Conservation (phyloP, 92 coral and sea anemone genomes). For the Porites divaricata region DNA sequence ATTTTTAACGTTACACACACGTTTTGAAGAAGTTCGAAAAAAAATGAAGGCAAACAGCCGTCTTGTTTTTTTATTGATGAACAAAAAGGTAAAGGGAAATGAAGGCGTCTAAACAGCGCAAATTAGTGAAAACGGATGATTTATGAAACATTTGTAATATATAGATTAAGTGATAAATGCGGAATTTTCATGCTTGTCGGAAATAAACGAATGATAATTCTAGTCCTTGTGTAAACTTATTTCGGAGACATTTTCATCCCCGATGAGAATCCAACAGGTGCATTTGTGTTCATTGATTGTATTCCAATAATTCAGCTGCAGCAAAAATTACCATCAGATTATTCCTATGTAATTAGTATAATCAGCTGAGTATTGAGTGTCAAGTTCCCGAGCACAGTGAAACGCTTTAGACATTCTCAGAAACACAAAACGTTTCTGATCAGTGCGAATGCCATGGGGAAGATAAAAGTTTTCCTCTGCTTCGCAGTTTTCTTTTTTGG, state of each 20-base stretch:
- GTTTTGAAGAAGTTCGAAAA: no score
- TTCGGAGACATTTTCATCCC: neutral
- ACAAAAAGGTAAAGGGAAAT: no score
- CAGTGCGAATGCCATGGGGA: neutral
- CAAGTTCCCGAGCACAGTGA: neutral
- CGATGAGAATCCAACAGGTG: slow-evolving; percentile 12
- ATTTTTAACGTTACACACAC: no score
- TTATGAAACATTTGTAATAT: neutral
- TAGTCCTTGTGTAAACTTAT: neutral
- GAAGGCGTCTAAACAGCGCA: no score
- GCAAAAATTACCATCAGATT: neutral
- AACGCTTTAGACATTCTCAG: neutral
- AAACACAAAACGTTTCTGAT: neutral
- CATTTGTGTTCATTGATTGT: neutral
- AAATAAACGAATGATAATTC: neutral
- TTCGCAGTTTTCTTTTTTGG: neutral
- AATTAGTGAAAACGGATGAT: neutral
- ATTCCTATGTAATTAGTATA: slow-evolving; percentile 25
- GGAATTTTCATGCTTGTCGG: neutral
- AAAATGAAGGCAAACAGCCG: no score
- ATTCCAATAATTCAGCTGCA: neutral
- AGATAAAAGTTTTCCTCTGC: neutral
- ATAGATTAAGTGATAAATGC: neutral
- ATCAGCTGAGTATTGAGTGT: slow-evolving; percentile 9
- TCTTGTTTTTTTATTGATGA: no score